These are phyloP conservation scores for Glyptemys insculpta DNA, from an alignment of 2,797 vertebrate genomes.

Conservation along the genomic window DNA sequence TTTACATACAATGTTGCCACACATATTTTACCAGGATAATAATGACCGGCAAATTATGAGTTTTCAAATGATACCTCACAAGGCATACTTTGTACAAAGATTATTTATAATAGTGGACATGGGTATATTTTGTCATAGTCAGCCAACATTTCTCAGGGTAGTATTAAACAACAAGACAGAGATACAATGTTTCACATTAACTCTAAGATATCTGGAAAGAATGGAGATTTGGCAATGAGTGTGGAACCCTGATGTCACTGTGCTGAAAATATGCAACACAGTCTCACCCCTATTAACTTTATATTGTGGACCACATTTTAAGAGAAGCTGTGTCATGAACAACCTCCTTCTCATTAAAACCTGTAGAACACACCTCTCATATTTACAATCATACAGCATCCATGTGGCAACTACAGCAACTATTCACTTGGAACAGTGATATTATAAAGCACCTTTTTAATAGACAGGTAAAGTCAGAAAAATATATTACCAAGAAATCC, in stretches of 20 bases:
- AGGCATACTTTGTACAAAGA: too few relatives aligned
- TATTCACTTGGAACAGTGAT: too few relatives aligned
- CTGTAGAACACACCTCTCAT: not conserved
- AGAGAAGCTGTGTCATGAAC: not conserved
- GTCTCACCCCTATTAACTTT: not conserved
- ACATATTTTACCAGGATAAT: too few relatives aligned
- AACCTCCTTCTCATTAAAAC: not conserved
- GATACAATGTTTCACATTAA: not conserved
- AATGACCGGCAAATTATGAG: too few relatives aligned
- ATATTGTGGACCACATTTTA: not conserved
- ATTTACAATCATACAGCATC: not conserved
- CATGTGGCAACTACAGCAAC: not conserved
- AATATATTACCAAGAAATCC: conserved; percentile 15
- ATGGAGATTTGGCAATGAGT: not conserved
- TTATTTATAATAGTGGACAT: too few relatives aligned
- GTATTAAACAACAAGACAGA: too few relatives aligned
- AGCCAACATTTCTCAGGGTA: too few relatives aligned
- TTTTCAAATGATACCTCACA: too few relatives aligned
- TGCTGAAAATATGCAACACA: not conserved
- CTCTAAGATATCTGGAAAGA: not conserved
- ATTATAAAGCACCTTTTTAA: too few relatives aligned
- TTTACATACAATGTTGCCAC: too few relatives aligned
- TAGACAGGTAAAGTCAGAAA: conserved; percentile 10
- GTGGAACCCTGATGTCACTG: not conserved
- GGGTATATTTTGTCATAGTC: too few relatives aligned